Evolutionary conservation across 2,888 invertebrate species (phyloP).

Genomic region (Chrysolina oricalcia): DNA sequence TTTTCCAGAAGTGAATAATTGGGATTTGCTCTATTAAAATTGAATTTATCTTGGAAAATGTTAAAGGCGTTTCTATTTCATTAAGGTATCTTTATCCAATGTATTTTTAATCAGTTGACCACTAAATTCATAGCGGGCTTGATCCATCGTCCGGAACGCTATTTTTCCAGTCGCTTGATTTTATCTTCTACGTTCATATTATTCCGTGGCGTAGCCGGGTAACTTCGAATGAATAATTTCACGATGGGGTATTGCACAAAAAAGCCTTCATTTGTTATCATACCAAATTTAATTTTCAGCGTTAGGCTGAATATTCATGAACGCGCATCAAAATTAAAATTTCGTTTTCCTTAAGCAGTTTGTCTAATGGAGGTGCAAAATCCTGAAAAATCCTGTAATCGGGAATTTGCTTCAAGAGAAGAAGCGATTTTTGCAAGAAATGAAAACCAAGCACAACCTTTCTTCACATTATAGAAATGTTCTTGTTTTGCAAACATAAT

Average conservation of each 20-base stretch:
- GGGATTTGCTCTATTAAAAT: background rate
- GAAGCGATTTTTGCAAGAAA: background rate
- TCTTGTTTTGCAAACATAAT: background rate
- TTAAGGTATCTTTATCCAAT: background rate
- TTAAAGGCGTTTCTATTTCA: background rate
- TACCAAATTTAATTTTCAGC: conserved; percentile 62
- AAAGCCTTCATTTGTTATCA: conserved; percentile 44
- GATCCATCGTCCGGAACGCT: background rate
- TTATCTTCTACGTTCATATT: background rate
- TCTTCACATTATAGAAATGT: background rate
- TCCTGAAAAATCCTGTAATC: background rate
- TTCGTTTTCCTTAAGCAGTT: conserved; percentile 40
- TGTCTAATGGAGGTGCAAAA: conserved; percentile 38
- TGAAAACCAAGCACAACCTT: background rate
- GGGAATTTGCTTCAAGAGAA: background rate
- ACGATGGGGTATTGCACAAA: conserved; percentile 15
- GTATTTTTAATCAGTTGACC: background rate
- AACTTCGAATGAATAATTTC: conserved; percentile 9
- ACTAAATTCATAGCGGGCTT: conserved; percentile 2
- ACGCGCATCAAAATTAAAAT: conserved; percentile 43
- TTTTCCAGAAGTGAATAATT: too few relatives aligned
- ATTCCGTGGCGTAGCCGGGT: background rate
- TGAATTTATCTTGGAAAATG: background rate
- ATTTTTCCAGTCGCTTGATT: conserved; percentile 7
- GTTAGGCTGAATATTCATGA: conserved; percentile 45